Conservation (phyloP, 2,113 vertebrate species). For the Nothocercus nigrocapillus region DNA sequence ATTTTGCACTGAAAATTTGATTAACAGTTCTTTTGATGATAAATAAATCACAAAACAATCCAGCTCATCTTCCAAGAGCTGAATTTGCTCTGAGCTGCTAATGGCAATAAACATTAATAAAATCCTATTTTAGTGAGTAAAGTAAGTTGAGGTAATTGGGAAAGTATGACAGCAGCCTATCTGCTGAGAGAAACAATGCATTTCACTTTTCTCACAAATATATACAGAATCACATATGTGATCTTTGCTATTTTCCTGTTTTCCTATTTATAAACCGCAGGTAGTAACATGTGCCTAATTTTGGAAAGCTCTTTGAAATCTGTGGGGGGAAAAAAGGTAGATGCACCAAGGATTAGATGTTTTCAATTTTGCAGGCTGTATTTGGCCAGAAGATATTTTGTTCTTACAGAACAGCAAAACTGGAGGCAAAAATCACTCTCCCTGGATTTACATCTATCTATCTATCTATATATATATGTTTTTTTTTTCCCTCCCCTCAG, state of each 20-base stretch:
- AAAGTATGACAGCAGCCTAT: background rate
- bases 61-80: background rate
- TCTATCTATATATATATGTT: background rate
- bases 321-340: background rate
- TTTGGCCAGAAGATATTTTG: background rate
- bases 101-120: background rate
- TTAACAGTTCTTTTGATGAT: background rate
- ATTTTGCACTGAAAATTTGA: constrained; percentile 1
- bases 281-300: background rate
- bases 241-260: background rate
- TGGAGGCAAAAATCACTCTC: background rate
- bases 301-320: background rate
- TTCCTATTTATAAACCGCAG: background rate
- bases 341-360: background rate
- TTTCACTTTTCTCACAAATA: background rate
- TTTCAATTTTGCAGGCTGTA: background rate
- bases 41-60: constrained; percentile 17
- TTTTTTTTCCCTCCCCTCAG: background rate
- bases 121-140: background rate
- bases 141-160: background rate
- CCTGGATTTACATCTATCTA: background rate
- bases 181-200: background rate
- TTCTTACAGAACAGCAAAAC: background rate
- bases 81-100: background rate
- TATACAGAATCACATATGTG: background rate